phyloP scores from a whole-genome alignment of 1,140 invertebrate genomes.

The Ceratina calcarata region DNA sequence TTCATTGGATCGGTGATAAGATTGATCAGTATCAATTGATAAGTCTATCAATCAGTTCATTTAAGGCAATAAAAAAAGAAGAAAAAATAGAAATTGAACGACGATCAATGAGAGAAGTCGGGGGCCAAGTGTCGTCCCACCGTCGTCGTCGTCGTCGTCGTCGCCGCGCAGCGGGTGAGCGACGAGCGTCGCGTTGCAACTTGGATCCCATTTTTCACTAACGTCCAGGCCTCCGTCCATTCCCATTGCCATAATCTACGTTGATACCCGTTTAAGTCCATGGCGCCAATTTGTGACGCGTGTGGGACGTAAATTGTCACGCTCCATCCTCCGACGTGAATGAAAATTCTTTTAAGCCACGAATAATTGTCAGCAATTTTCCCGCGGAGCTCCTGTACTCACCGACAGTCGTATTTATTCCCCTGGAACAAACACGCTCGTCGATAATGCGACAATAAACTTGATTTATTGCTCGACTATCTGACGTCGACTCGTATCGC shows the following conservation, averaged over 20 bases:
- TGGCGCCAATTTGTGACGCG: conserved; percentile 26
- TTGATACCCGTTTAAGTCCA: conserved; percentile 26
- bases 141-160: no score
- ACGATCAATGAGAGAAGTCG: no score
- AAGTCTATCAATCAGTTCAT: no score
- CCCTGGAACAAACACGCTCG: neutral
- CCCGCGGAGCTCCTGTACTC: neutral
- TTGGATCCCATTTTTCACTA: neutral
- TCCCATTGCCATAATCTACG: conserved; percentile 10
- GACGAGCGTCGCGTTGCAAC: neutral
- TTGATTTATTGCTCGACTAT: neutral
- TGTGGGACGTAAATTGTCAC: conserved; percentile 33
- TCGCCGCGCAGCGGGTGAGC: no score
- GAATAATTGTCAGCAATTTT: neutral
- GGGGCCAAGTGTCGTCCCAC: no score
- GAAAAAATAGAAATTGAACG: no score
- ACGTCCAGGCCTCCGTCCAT: neutral
- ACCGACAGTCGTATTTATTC: no score
- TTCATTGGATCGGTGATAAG: no score
- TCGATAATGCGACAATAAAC: neutral
- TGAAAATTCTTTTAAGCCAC: conserved; percentile 12
- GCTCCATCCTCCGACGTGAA: neutral
- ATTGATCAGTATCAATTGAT: no score
- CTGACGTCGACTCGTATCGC: no score
- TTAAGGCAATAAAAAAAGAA: no score